Percentiles rank a stretch among this genome's conserved stretches.
phyloP scores from a whole-genome alignment of 2,888 invertebrate genomes.

The Stenodema calcarata region DNA sequence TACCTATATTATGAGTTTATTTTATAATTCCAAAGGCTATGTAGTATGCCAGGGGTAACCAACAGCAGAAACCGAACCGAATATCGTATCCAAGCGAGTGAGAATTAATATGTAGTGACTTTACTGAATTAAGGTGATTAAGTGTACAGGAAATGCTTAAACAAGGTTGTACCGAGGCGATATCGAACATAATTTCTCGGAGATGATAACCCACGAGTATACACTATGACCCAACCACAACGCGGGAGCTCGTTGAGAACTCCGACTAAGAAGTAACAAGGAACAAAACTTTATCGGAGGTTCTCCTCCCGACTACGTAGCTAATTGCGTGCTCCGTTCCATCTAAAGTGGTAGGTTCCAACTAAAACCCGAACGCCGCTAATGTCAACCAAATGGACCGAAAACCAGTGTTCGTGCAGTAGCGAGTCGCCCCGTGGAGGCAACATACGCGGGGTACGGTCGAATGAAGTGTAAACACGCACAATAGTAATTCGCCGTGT shows the following conservation, averaged over 20 bases:
- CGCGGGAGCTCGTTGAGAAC: background rate
- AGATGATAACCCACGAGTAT: background rate
- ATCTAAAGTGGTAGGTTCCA: background rate
- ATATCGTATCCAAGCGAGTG: too few relatives aligned
- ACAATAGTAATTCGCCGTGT: conserved; percentile 1
- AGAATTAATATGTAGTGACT: too few relatives aligned
- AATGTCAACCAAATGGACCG: conserved; percentile 16
- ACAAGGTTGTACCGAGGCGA: too few relatives aligned
- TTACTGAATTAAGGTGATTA: too few relatives aligned
- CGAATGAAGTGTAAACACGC: conserved; percentile 15
- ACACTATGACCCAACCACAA: background rate
- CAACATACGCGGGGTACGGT: background rate
- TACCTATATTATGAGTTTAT: too few relatives aligned
- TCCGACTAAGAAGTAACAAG: background rate
- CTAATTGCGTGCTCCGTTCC: conserved; percentile 1
- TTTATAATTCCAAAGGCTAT: too few relatives aligned
- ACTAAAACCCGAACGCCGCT: background rate
- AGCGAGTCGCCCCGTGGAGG: background rate
- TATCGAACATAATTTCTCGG: background rate
- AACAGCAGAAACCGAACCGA: too few relatives aligned
- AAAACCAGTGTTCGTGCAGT: background rate
- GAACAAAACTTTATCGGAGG: background rate
- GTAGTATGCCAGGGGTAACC: too few relatives aligned
- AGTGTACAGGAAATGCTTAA: too few relatives aligned
- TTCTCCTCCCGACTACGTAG: background rate